Evolutionary conservation across 2,113 vertebrate species (phyloP), one percentile per base, ranked within the genome.

Genomic region (Aptenodytes forsteri): DNA sequence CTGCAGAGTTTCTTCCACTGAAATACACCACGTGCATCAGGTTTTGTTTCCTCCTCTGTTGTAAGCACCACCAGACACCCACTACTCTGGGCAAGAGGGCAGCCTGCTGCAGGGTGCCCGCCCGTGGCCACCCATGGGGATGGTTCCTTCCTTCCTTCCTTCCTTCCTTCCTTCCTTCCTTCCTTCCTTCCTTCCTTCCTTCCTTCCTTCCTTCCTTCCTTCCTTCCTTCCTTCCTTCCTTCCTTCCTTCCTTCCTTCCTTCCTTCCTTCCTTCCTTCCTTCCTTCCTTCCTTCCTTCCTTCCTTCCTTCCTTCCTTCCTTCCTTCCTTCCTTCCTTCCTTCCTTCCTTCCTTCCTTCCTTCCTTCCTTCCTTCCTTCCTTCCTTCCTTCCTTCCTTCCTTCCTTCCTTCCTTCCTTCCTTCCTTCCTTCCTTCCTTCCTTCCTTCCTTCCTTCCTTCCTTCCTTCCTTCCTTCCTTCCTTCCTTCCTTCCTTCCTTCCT

Each of bases 1-100:
- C 13, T 58, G 23, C 38, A 36, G 72, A 49, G 27, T 71, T 90
- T 61, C 38, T 78, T 71, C 44, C 4, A 9, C 64, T 49, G 36
- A 62, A 86, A 90, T 62, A 19, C 15, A 54, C 15, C 0, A 2
- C 49, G 29, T 54, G 46, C 13, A 3, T n/a, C 0, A 0, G 12
- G 13, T 27, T 67, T 62, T 94, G 30, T 36, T 89, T 70, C 32
- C 15, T 40, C 8, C 23, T 58, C 22, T 71, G 32, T 13, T 59
- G 23, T 44, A 18, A 80, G 46, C 17, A 66, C 42, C 29, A 13
- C 12, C n/a, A 36, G 59, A 29, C 5, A 32, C 40, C 62, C 69
- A 11, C 10, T 11, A 10, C 23, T 42, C 15, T 1, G 1, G 42
- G n/a, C 0, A 6, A 73, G 65, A 46, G 38, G 27, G 47, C 49